phyloP scores from a whole-genome alignment of 2,888 invertebrate genomes.

The Linnaemya tessellans region DNA sequence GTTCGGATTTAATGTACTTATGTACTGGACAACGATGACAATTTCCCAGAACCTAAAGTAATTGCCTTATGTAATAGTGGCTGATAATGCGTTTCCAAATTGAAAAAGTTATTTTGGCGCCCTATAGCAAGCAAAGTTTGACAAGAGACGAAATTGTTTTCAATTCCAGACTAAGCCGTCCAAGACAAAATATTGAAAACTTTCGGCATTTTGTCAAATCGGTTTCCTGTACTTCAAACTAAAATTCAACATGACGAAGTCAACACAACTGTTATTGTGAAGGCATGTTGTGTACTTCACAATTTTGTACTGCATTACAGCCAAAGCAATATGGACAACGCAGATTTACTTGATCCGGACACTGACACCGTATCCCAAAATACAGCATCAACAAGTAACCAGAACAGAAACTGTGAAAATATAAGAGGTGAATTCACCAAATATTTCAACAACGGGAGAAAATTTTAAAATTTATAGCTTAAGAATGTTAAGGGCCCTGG shows the following conservation, averaged over 20 bases:
- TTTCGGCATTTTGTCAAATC: conserved; percentile 24
- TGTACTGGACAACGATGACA: conserved; percentile 19
- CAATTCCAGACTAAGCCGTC: conserved; percentile 11
- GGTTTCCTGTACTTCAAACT: conserved; percentile 12
- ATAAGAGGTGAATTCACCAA: too few relatives aligned
- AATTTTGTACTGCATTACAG: too few relatives aligned
- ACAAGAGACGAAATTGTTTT: conserved; percentile 15
- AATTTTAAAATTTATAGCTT: neutral
- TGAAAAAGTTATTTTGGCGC: conserved; percentile 19
- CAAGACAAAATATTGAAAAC: too few relatives aligned
- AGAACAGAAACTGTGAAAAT: too few relatives aligned
- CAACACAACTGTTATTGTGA: conserved; percentile 30
- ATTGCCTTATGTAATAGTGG: conserved; percentile 16
- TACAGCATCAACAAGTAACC: too few relatives aligned
- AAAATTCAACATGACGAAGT: conserved; percentile 29
- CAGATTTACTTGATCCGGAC: too few relatives aligned
- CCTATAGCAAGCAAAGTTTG: conserved; percentile 11
- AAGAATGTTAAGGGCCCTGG: too few relatives aligned
- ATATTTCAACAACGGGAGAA: too few relatives aligned
- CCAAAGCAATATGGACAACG: too few relatives aligned
- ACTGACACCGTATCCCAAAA: too few relatives aligned
- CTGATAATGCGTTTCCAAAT: conserved; percentile 24
- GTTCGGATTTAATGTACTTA: conserved; percentile 37
- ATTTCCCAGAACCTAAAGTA: conserved; percentile 24
- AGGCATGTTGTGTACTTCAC: too few relatives aligned